A percentile compares a stretch with the other conserved stretches of the same genome.
These are phyloP conservation scores for Meriones psammophilus DNA, from an alignment of 2,797 vertebrate genomes.

Conservation along the genomic window DNA sequence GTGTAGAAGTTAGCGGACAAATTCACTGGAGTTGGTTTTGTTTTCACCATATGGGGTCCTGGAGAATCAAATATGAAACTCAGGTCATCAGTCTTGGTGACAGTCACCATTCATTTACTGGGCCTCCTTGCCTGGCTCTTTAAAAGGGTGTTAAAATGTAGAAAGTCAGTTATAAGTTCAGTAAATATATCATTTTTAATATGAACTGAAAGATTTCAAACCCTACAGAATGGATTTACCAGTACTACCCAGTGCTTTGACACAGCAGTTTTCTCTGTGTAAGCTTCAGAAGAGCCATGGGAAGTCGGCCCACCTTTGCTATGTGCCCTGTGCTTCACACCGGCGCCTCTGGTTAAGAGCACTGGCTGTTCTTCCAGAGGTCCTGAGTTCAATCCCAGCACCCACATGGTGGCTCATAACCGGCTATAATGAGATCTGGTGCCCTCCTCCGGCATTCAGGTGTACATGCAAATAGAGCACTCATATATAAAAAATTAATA, in stretches of 20 bases:
- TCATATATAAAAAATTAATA: too few relatives aligned
- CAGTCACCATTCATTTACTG: too few relatives aligned
- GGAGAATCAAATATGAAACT: background rate
- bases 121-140: background rate
- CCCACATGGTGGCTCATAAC: too few relatives aligned
- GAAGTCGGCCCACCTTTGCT: background rate
- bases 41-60: background rate
- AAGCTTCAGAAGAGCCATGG: background rate
- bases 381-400: too few relatives aligned
- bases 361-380: too few relatives aligned
- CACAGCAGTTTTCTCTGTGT: background rate
- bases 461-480: too few relatives aligned
- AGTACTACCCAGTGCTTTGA: background rate
- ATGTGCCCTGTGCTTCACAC: background rate
- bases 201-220: constrained; percentile 23
- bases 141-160: background rate
- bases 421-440: too few relatives aligned
- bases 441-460: too few relatives aligned
- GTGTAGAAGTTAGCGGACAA: background rate
- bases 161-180: constrained; percentile 30
- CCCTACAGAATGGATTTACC: background rate
- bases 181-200: constrained; percentile 3
- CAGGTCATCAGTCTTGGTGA: too few relatives aligned
- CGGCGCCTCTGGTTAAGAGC: background rate
- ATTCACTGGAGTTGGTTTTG: background rate